Base-by-base conservation (phyloP, 2,113 vertebrate genomes). In the Clupea harengus region DNA sequence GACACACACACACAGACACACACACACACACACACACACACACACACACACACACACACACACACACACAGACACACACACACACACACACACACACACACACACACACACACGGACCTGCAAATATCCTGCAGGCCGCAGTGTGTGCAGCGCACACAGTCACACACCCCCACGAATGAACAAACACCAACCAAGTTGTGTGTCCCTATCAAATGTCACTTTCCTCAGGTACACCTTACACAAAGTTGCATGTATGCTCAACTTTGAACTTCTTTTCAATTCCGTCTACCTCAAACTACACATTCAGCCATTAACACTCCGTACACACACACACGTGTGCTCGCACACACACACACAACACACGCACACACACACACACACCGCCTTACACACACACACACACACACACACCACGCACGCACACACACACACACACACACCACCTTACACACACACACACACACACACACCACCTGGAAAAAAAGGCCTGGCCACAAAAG, bases 1-100 rank as follows among this genome's bases (percentile, higher is more conserved):
- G 89, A 85, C 91, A 86, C 85, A 75, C 82, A 82, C 72, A 85
- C 83, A 85, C 82, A 93, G 91, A 91, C 89, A 88, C 90, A 89
- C 81, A 88, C 88, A 89, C 88, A 91, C 84, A 88, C 85, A 86
- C 81, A 49, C 25, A 47, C 81, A 81, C 78, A 54, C 80, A 75
- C 84, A 84, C 85, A 46, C 87, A 49, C 85, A 78, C 75, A 72
- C 87, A 85, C 87, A 81, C 89, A 85, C 84, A 82, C 85, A 88
- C 81, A 83, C 81, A 72, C 81, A 81, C 85, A 85, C 50, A 81
- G 75, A 45, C 75, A 46, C 75, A 81, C 84, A 81, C 9, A 57
- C 45, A 78, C 67, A 75, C 83, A 47, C 83, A 84, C 45, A 60
- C 3, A 72, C 80, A 86, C 81, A 84, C 84, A 86, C 87, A 81